Base-by-base conservation (phyloP, 2,888 invertebrate genomes). In the Pandemis heparana region DNA sequence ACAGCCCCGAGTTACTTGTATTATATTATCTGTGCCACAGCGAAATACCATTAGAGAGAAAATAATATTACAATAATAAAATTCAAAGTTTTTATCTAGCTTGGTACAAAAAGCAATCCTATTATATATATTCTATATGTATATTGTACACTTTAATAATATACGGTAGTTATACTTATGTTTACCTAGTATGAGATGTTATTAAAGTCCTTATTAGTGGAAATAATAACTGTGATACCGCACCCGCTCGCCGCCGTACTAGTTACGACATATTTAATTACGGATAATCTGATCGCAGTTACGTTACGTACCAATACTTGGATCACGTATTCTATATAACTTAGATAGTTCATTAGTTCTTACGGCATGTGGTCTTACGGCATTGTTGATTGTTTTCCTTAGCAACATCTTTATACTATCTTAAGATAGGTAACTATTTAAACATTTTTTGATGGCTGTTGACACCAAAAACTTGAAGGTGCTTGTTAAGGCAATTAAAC, bases 221-320 rank as follows among this genome's bases (percentile, higher is more conserved):
- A 23, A 56, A 10, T 56, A 56, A 56, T 12, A 23, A 56, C 23
- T 63, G 41, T 18, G 62, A 23, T 7, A 7, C 14, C 41, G n/a
- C n/a, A 16, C 51, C 2, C 51, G 23, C 62, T 61, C 61, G n/a
- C 9, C n/a, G 61, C 12, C 48, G n/a, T 48, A n/a, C 7, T 14
- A 53, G 53, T 62, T 62, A 70, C 63, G 51, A n/a, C 39, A 61
- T 51, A 39, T 61, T 66, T 61, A 66, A 71, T 71, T 71, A 71
- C 65, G 48, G 12, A 61, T 59, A 61, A 48, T 18, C 38, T 41
- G 48, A 71, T 66, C 23, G 66, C 65, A 14, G 48, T 65, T 60
- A 53, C 18, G 53, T 53, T n/a, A 53, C 18, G 53, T 53, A 53
- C 18, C 18, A 18, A 53, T 9, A 53, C 18, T 18, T 7, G 16